A percentile compares a stretch with the other conserved stretches of the same genome.
phyloP scores from a whole-genome alignment of 2,113 vertebrate genomes.

The Scomber colias region DNA sequence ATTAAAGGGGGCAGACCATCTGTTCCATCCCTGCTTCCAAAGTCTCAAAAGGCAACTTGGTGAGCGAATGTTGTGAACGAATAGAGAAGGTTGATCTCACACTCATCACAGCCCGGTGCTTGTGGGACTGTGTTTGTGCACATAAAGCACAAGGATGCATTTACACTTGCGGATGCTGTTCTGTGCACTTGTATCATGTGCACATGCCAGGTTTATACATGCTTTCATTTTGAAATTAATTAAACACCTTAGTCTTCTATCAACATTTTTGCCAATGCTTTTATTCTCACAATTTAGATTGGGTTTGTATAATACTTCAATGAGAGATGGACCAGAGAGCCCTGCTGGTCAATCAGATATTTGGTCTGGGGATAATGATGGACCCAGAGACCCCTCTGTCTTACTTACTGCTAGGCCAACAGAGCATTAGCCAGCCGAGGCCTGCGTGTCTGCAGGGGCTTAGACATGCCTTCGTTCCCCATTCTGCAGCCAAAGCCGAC shows the following conservation, averaged over 20 bases:
- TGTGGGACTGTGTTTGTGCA: too few species aligned
- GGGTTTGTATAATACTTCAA: not conserved
- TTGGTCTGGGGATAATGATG: slow-evolving; percentile 11
- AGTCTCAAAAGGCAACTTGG: too few species aligned
- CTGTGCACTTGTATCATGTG: too few species aligned
- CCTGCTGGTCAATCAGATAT: slow-evolving; percentile 10
- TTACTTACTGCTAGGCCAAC: slow-evolving; percentile 39
- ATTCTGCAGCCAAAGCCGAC: slow-evolving; percentile 71
- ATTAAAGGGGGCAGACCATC: too few species aligned
- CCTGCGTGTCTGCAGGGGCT: slow-evolving; percentile 75
- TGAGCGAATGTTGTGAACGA: too few species aligned
- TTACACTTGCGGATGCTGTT: too few species aligned
- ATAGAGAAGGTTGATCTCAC: too few species aligned
- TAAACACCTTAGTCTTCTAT: slow-evolving; percentile 39
- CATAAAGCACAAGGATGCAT: too few species aligned
- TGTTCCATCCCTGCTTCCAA: too few species aligned
- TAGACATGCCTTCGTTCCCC: slow-evolving; percentile 66
- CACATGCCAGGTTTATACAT: too few species aligned
- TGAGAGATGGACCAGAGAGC: slow-evolving; percentile 1
- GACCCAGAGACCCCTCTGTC: slow-evolving; percentile 38
- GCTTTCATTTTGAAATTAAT: too few species aligned
- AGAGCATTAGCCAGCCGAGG: slow-evolving; percentile 60
- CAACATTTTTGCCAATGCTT: slow-evolving; percentile 39
- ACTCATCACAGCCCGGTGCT: too few species aligned
- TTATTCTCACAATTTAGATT: slow-evolving; percentile 20